Evolutionary conservation across 2,888 invertebrate genomes (phyloP), one percentile per base, ranked within the genome.

Genomic region (Acleris sparsana): DNA sequence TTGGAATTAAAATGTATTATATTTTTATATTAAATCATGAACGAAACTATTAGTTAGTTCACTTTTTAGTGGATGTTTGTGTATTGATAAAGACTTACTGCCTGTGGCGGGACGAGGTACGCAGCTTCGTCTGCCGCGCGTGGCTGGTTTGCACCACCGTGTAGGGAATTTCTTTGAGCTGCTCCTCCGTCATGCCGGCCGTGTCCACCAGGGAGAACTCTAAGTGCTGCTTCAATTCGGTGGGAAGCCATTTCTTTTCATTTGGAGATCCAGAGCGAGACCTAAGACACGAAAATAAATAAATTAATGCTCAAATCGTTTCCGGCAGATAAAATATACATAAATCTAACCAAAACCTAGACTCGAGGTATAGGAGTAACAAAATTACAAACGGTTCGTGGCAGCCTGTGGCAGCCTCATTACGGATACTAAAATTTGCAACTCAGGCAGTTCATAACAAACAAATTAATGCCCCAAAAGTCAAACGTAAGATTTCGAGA

Each of bases 131-230:
- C 71, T 94, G 94, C 59, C 94, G 93, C 39, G 94, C 93, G 75
- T 94, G 94, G 81, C 88, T 93, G 69, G 96, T 95, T 86, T 97
- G 96, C 17, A 97, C 97, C 53, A 97, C 97, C 0, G 97, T 97
- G 84, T 97, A 97, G 3, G 97, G 97, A 78, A 97, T 97, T 88
- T 97, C 97, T 70, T 96, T 94, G 29, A 97, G 93, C 81, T 97
- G 97, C 72, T 95, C 95, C 79, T 97, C 97, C 59, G 95, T 96
- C 97, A 98, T 97, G 67, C 97, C 97, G 22, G 96, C 94, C 0
- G 98, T 97, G 76, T 97, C 97, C 63, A 98, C 96, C 79, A 97
- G 93, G 80, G 96, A 96, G 86, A 97, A 98, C 84, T 97, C 97
- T 77, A 98, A 93, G 83, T 98, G 97, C 82, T 97, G 96, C 80